Evolutionary conservation across 2,797 vertebrate species (phyloP), one percentile per base, ranked within the genome.

Genomic region (Sardinella longiceps): DNA sequence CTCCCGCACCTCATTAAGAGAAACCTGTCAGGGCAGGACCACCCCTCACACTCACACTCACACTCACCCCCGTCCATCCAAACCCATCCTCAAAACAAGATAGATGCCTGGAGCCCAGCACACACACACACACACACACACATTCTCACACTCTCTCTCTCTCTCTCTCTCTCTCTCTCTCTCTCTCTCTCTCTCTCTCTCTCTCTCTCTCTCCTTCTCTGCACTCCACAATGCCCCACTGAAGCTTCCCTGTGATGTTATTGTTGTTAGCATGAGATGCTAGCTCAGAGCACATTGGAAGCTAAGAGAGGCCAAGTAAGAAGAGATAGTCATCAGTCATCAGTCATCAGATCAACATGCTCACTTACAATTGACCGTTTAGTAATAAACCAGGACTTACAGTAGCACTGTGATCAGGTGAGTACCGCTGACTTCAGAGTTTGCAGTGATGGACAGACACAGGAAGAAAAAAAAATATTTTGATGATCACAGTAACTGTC

Each of bases 1-100:
- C 87, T 87, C 90, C 87, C 85, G 91, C 87, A 90, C 88, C 91
- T 95, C 93, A 93, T 94, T 94, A 94, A 93, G 89, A 86, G 87
- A 28, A 53, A 89, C 89, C 87, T 91, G 89, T 90, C 91, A 90
- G 86, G 86, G 77, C 82, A 81, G 80, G 66, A 81, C 83, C 28
- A 18, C 58, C 23, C 60, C 9, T 5, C 5, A 28, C 50, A 50
- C 30, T 11, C 25, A 48, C 12, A 48, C 5, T 10, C 46, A 14
- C 81, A 50, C 48, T 30, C 81, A 1, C 51, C 81, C 58, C 43
- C 33, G 37, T 74, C 66, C 33, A 74, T 74, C 33, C 66, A 84
- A 80, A 81, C 83, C 87, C 33, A 18, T 74, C 66, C 66, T 74
- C 74, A 14, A 53, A 58, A 77, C 87, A 84, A 90, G 87, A 90